Conservation (phyloP, 2,113 vertebrate species). For the Menidia beryllina region DNA sequence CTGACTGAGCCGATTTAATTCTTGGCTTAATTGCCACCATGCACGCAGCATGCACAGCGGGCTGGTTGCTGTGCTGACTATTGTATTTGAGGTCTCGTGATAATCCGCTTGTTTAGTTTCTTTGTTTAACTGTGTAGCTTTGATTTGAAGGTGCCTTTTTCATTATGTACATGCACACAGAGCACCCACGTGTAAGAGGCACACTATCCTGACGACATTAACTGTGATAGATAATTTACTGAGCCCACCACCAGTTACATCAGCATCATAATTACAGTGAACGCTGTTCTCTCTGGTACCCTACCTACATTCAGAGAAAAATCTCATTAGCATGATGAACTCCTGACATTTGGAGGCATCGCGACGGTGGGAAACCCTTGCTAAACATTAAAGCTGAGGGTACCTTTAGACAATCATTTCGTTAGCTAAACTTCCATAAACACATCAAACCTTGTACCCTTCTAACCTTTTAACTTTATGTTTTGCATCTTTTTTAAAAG, state of each 20-base stretch:
- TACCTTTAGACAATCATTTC: conserved; percentile 2
- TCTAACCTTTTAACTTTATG: conserved; percentile 40
- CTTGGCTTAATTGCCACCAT: conserved; percentile 24
- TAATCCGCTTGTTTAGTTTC: conserved; percentile 4
- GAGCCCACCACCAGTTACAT: conserved; percentile 24
- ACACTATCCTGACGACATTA: conserved; percentile 31
- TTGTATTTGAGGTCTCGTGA: neutral
- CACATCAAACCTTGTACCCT: neutral
- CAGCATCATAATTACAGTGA: conserved; percentile 38
- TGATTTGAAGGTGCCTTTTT: conserved; percentile 26
- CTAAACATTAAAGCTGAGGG: conserved; percentile 13
- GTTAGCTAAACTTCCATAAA: conserved; percentile 21
- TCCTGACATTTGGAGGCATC: conserved; percentile 43
- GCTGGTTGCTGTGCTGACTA: conserved; percentile 19
- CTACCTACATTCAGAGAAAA: conserved; percentile 22
- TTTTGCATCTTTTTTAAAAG: conserved; percentile 37
- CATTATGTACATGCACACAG: conserved; percentile 4
- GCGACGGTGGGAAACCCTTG: conserved; percentile 19
- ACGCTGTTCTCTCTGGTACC: conserved; percentile 37
- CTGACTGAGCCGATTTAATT: conserved; percentile 30
- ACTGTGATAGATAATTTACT: conserved; percentile 44
- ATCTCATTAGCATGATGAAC: conserved; percentile 53
- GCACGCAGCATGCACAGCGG: neutral
- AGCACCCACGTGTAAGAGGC: conserved; percentile 16
- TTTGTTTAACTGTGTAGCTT: neutral